Conservation (phyloP, 2,888 invertebrate species). For the Strigamia crassipes region DNA sequence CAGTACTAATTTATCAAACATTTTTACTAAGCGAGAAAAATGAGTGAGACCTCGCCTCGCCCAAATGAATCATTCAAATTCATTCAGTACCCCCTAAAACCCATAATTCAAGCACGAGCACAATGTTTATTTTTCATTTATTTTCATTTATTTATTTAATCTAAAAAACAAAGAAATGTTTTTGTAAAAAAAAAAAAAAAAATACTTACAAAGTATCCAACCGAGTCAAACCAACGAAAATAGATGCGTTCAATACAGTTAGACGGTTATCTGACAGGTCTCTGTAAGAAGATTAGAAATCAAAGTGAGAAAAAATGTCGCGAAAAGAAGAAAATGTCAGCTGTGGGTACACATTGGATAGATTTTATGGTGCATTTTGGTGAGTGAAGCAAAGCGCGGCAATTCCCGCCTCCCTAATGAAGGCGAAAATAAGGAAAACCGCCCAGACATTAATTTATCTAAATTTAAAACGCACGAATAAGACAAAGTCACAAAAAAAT, state of each 20-base stretch:
- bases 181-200: neutral
- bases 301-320: constrained; percentile 4
- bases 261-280: constrained; percentile 73
- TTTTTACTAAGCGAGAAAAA: neutral
- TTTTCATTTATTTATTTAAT: neutral
- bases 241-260: constrained; percentile 69
- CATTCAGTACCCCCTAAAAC: neutral
- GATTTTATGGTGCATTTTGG: constrained; percentile 17
- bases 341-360: neutral
- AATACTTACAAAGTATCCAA: constrained; percentile 67
- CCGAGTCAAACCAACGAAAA: constrained; percentile 71
- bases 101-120: neutral
- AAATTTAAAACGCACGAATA: neutral
- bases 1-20: neutral
- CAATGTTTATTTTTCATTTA: neutral
- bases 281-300: constrained; percentile 49
- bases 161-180: neutral
- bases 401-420: constrained; percentile 21
- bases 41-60: constrained; percentile 28
- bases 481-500: neutral
- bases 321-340: constrained; percentile 11
- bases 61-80: constrained; percentile 36
- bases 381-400: neutral
- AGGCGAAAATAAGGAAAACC: constrained; percentile 23
- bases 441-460: constrained; percentile 3